These are phyloP conservation scores for Scomber japonicus DNA, from an alignment of 2,113 vertebrate species.

Conservation along the genomic window DNA sequence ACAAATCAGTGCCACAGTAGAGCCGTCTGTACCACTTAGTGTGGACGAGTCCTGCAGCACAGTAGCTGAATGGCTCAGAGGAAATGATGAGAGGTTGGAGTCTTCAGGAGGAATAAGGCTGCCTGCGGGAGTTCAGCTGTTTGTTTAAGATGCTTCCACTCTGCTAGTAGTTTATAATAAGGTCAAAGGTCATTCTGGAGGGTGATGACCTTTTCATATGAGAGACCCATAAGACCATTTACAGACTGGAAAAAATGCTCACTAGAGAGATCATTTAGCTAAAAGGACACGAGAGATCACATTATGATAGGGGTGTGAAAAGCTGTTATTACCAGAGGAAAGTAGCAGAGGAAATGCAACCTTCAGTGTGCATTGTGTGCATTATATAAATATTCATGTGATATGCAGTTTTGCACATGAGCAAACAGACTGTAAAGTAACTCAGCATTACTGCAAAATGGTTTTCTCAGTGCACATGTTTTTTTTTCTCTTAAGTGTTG, in stretches of 20 bases:
- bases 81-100: constrained; percentile 1
- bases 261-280: background rate
- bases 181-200: constrained; percentile 36
- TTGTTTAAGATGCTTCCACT: constrained; percentile 10
- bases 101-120: background rate
- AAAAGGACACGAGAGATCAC: background rate
- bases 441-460: background rate
- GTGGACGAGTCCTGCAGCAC: background rate
- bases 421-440: background rate
- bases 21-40: constrained; percentile 11
- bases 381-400: background rate
- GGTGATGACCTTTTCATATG: constrained; percentile 12
- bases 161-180: background rate
- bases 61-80: constrained; percentile 20
- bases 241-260: constrained; percentile 32
- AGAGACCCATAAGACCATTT: constrained; percentile 1
- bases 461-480: constrained; percentile 1
- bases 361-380: background rate
- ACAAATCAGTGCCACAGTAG: constrained; percentile 4
- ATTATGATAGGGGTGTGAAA: background rate
- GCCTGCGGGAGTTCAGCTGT: background rate
- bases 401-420: no score
- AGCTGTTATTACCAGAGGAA: background rate
- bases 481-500: background rate
- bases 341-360: background rate